A percentile compares a stretch with the other conserved stretches of the same genome.
Conservation (phyloP, 2,797 vertebrate genomes). For the Notamacropus eugenii region DNA sequence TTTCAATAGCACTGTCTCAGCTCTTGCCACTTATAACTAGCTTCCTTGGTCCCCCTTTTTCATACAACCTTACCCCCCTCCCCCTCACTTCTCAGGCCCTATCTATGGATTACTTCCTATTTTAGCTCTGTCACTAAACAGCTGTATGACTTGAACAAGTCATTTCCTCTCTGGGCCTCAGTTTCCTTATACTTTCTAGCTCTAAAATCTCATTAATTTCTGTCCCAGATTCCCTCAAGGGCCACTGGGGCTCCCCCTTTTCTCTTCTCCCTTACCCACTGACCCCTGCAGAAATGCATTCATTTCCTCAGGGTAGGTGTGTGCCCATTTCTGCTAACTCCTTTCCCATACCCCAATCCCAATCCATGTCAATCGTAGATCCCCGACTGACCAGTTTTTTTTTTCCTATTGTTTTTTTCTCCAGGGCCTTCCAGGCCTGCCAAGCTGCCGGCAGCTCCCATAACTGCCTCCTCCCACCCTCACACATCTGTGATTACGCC, state of each 20-base stretch:
- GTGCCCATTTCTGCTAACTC: neutral
- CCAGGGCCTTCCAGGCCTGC: constrained; percentile 90
- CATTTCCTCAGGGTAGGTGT: neutral
- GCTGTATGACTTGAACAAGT: neutral
- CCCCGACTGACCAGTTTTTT: constrained; percentile 88
- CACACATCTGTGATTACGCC: constrained; percentile 88
- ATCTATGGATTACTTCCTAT: neutral
- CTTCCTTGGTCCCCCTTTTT: neutral
- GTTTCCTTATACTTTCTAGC: neutral
- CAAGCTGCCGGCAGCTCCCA: constrained; percentile 89
- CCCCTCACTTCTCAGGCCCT: neutral
- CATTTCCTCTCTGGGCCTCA: neutral
- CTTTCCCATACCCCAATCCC: neutral
- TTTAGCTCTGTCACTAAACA: neutral
- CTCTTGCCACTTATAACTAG: neutral
- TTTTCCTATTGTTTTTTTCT: constrained; percentile 90
- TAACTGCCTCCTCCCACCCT: constrained; percentile 90
- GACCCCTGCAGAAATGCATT: neutral
- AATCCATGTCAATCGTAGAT: constrained; percentile 75
- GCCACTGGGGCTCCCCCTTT: neutral
- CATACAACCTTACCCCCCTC: neutral
- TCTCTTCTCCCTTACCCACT: neutral
- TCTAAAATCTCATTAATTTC: neutral
- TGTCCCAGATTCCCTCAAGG: neutral
- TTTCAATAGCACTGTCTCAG: neutral